Base-by-base conservation (phyloP, 2,113 vertebrate species). In the Tychaedon coryphoeus region DNA sequence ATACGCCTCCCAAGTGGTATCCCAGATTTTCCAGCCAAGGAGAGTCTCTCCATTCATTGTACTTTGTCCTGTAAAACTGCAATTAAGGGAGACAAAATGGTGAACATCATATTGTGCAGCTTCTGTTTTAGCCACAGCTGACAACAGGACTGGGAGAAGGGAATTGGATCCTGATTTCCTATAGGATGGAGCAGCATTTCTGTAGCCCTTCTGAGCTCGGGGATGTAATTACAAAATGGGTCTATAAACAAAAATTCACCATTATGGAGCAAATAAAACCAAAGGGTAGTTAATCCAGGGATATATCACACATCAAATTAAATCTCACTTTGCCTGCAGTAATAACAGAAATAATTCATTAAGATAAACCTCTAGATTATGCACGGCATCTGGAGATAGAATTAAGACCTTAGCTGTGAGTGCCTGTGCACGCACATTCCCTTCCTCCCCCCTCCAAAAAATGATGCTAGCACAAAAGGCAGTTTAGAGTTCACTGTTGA, bases 311-410 rank as follows among this genome's bases (percentile, higher is more conserved):
- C 95, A 97, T 96, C 91, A 95, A 96, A 96, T 97, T 97, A 96
- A 97, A 96, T 97, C 95, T 95, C 96, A 96, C 94, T 95, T 95
- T 96, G 94, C 94, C 86, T 95, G 94, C 81, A 96, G 95, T 97
- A 97, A 97, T 97, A 97, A 97, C 96, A 97, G 96, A 97, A 97
- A 97, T 97, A 95, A 96, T 97, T 97, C 94, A 97, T 97, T 97
- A 97, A 94, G 94, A 96, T 97, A 97, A 97, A 97, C 96, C 96
- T 96, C 96, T 95, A 95, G 96, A 97, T 97, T 97, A 97, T 95
- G 87, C 91, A 91, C 84, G 96, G 89, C 96, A 97, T 96, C 96
- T 96, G 96, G 94, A 96, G 95, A 94, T 95, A 85, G 94, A 95
- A 96, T 97, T 97, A 96, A 95, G 94, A 95, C 95, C 95, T 95